A percentile compares a stretch with the other conserved stretches of the same genome.
Evolutionary conservation across 2,113 vertebrate species (phyloP).

Genomic region (Forbesichthys agassizii): DNA sequence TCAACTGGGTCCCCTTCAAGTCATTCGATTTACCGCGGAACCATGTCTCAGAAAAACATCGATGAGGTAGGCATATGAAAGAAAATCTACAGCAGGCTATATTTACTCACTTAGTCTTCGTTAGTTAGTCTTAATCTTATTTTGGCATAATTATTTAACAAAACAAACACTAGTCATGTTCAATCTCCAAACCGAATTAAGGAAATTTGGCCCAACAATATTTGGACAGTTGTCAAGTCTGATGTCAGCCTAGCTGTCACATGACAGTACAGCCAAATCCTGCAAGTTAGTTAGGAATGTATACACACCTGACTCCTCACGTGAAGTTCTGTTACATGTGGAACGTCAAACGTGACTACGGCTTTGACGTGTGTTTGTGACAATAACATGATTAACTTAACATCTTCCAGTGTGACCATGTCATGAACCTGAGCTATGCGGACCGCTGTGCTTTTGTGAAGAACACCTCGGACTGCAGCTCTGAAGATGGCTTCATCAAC

Average conservation of each 20-base stretch:
- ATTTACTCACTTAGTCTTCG: no score
- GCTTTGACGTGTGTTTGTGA: no score
- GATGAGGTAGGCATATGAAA: slow-evolving; percentile 50
- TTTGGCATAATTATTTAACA: no score
- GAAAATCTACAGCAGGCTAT: no score
- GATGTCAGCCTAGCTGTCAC: slow-evolving; percentile 29
- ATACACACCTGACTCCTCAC: no score
- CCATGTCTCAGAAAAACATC: slow-evolving; percentile 23
- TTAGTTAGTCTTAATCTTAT: no score
- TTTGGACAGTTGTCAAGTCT: slow-evolving; percentile 17
- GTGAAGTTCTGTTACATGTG: no score
- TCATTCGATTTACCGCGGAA: background rate
- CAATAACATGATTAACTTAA: background rate
- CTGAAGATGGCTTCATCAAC: slow-evolving; percentile 83
- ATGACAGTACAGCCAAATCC: slow-evolving; percentile 5
- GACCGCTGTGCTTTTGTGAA: slow-evolving; percentile 84
- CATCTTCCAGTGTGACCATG: slow-evolving; percentile 79
- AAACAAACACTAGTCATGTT: no score
- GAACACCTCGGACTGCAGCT: slow-evolving; percentile 83
- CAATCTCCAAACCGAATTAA: background rate
- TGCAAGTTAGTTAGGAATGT: no score
- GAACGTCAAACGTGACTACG: no score
- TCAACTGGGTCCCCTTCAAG: background rate
- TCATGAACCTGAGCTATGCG: slow-evolving; percentile 75
- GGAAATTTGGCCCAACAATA: background rate